Percentiles rank a stretch among this genome's conserved stretches.
phyloP scores from a whole-genome alignment of 2,888 invertebrate genomes.

The Acrobasis consociella region DNA sequence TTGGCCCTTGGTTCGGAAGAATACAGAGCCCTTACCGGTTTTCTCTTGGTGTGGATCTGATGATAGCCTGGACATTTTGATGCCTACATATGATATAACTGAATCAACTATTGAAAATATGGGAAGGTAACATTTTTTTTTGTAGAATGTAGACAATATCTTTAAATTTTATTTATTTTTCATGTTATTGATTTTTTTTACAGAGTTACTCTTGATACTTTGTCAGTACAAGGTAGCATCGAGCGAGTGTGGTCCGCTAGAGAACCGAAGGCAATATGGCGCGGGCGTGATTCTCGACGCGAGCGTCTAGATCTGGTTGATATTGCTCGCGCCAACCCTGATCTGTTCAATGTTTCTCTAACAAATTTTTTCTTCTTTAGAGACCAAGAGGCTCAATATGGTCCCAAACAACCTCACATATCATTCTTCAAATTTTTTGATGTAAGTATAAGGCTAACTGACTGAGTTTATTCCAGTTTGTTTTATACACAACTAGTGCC shows the following conservation, averaged over 20 bases:
- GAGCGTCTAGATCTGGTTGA: slow-evolving; percentile 92
- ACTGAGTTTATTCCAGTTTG: too few relatives aligned
- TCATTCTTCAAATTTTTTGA: slow-evolving; percentile 97
- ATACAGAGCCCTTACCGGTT: slow-evolving; percentile 86
- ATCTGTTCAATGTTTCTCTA: slow-evolving; percentile 94
- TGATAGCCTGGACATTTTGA: slow-evolving; percentile 92
- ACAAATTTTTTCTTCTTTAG: slow-evolving; percentile 98
- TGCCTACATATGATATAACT: slow-evolving; percentile 98
- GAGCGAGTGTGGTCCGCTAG: slow-evolving; percentile 88
- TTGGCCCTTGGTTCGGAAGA: slow-evolving; percentile 91
- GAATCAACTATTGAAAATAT: slow-evolving; percentile 96
- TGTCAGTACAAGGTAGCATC: slow-evolving; percentile 93
- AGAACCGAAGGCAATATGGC: slow-evolving; percentile 91
- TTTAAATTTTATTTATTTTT: not conserved
- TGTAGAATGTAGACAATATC: too few relatives aligned
- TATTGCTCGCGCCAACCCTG: slow-evolving; percentile 86
- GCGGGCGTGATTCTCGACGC: slow-evolving; percentile 95
- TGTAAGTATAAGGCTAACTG: slow-evolving; percentile 80
- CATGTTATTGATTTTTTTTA: slow-evolving; percentile 30
- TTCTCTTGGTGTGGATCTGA: slow-evolving; percentile 98
- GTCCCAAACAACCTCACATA: slow-evolving; percentile 91
- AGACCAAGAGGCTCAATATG: slow-evolving; percentile 91
- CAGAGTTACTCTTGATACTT: slow-evolving; percentile 93
- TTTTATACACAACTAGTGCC: too few relatives aligned
- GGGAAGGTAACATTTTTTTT: slow-evolving; percentile 85